phyloP scores from a whole-genome alignment of 1,140 invertebrate genomes.

The Bathynomus jamesi region DNA sequence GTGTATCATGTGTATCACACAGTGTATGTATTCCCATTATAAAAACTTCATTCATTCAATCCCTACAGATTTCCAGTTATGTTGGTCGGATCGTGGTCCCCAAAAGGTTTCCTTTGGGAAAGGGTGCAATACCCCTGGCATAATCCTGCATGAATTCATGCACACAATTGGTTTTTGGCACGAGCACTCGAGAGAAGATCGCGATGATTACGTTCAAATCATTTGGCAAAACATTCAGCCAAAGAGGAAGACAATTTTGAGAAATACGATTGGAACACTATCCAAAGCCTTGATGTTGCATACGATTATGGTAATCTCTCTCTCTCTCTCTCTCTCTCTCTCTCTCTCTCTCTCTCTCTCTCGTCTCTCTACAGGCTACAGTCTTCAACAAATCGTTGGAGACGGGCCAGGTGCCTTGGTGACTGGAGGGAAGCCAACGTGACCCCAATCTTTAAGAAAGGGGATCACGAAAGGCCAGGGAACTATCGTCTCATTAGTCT shows the following conservation, averaged over 20 bases:
- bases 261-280: slow-evolving; percentile 51
- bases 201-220: slow-evolving; percentile 49
- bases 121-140: slow-evolving; percentile 61
- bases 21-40: no score
- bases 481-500: no score
- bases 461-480: no score
- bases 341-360: no score
- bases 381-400: no score
- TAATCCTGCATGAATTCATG: slow-evolving; percentile 74
- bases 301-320: slow-evolving; percentile 54
- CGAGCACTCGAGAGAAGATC: slow-evolving; percentile 71
- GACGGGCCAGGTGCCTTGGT: no score
- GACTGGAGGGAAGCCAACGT: no score
- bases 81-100: slow-evolving; percentile 49
- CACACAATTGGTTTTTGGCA: slow-evolving; percentile 68
- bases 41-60: no score
- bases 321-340: no score
- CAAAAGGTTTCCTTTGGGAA: slow-evolving; percentile 50
- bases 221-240: slow-evolving; percentile 24
- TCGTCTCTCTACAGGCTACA: no score
- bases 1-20: no score
- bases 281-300: slow-evolving; percentile 42
- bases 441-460: no score
- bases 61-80: slow-evolving; percentile 49
- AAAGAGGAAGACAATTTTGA: slow-evolving; percentile 44